Evolutionary conservation across 2,888 invertebrate genomes (phyloP), one percentile per base, ranked within the genome.

Genomic region (Dryobotodes eremita): DNA sequence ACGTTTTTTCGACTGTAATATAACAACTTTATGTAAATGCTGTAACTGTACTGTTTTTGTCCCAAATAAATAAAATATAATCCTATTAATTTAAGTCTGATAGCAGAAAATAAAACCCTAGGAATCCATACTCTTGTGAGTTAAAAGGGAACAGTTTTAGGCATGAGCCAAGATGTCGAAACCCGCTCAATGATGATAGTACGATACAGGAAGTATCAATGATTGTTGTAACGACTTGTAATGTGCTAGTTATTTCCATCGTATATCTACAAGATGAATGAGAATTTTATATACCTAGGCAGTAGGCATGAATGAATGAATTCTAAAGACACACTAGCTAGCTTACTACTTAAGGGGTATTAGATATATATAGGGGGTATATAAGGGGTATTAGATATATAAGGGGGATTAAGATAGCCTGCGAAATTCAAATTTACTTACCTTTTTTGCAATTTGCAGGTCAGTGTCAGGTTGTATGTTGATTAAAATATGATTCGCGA

Each of bases 181-280:
- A 75, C 61, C 55, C 74, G 71, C 57, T 68, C 83, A 84, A n/a
- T n/a, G n/a, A 86, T 82, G 65, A 80, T 79, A 79, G 72, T 71
- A 71, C 71, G 61, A 65, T 75, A 80, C 92, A 92, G 93, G 93
- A 93, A 91, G 85, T 71, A 73, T 85, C 92, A 92, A 93, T 93
- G 88, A 90, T 85, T 73, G 71, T 46, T 68, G 68, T 72, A 83
- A 78, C 85, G 65, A 85, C 1, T 59, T 75, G 65, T 83, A 90
- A 90, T 85, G 66, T 80, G 70, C 75, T 76, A 68, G 57, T 77
- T 75, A 77, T 82, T 81, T 76, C 79, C 73, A 46, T 62, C 79
- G 78, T 77, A 82, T 48, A 74, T 62, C 48, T 57, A n/a, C n/a
- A 36, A 66, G 79, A 88, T 84, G 64, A 83, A 88, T 83, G 75